phyloP scores from a whole-genome alignment of 2,113 vertebrate genomes.

The Pycnonotus jocosus region DNA sequence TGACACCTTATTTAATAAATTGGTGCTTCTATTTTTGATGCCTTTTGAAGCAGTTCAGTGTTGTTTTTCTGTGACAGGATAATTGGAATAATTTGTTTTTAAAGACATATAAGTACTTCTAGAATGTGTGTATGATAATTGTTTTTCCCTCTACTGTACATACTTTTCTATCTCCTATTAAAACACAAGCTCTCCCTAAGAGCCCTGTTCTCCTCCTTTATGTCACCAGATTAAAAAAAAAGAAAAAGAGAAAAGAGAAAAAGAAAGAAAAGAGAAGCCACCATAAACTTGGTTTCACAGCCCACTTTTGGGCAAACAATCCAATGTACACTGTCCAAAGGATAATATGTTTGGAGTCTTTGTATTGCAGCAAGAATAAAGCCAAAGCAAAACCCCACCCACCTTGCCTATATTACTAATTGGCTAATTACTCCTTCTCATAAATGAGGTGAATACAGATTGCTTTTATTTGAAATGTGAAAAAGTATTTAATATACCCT shows the following conservation, averaged over 20 bases:
- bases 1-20: neutral
- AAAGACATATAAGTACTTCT: neutral
- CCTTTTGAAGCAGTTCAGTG: neutral
- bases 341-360: neutral
- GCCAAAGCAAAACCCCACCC: neutral
- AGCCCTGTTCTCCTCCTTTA: neutral
- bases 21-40: neutral
- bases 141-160: neutral
- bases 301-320: neutral
- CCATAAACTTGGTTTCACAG: neutral
- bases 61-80: neutral
- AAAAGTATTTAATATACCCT: neutral
- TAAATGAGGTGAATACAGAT: neutral
- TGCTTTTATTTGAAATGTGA: neutral
- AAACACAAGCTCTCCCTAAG: neutral
- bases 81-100: constrained; percentile 13
- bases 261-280: neutral
- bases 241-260: neutral
- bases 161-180: neutral
- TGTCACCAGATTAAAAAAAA: neutral
- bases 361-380: neutral
- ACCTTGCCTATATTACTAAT: neutral
- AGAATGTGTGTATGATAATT: neutral
- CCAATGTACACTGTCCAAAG: neutral
- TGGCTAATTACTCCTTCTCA: neutral